Percentiles rank a stretch among this genome's conserved stretches.
Conservation (phyloP, 2,888 invertebrate species). For the Lithophane semibrunnea region DNA sequence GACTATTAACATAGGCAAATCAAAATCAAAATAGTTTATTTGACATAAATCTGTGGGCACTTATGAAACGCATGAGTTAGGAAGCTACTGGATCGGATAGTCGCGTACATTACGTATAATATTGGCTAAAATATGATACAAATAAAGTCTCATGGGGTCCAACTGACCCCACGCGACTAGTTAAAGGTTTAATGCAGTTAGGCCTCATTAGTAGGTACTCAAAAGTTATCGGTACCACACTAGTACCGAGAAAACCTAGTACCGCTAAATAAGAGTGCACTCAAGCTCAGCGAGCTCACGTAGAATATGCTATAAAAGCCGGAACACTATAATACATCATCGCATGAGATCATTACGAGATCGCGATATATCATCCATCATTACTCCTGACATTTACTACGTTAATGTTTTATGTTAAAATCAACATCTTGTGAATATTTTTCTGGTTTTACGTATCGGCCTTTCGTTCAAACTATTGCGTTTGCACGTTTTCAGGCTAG, state of each 20-base stretch:
- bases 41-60: too few relatives aligned
- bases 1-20: too few relatives aligned
- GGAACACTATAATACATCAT: constrained; percentile 40
- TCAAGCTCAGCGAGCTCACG: constrained; percentile 15
- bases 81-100: too few relatives aligned
- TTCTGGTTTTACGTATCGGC: not conserved
- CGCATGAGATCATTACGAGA: constrained; percentile 31
- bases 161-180: too few relatives aligned
- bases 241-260: not conserved
- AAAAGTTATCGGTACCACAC: not conserved
- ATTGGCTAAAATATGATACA: too few relatives aligned
- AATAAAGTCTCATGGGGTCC: too few relatives aligned
- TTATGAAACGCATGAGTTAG: too few relatives aligned
- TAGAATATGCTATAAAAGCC: constrained; percentile 37
- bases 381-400: constrained; percentile 43
- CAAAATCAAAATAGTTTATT: too few relatives aligned
- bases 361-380: constrained; percentile 39
- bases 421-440: constrained; percentile 21
- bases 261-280: not conserved
- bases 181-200: not conserved
- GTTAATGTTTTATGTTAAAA: constrained; percentile 45
- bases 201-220: not conserved
- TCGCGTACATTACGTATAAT: too few relatives aligned
- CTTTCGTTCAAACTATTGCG: not conserved
- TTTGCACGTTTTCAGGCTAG: not conserved